Evolutionary conservation across 1,140 invertebrate species (phyloP).

Genomic region (Cardiocondyla obscurior): DNA sequence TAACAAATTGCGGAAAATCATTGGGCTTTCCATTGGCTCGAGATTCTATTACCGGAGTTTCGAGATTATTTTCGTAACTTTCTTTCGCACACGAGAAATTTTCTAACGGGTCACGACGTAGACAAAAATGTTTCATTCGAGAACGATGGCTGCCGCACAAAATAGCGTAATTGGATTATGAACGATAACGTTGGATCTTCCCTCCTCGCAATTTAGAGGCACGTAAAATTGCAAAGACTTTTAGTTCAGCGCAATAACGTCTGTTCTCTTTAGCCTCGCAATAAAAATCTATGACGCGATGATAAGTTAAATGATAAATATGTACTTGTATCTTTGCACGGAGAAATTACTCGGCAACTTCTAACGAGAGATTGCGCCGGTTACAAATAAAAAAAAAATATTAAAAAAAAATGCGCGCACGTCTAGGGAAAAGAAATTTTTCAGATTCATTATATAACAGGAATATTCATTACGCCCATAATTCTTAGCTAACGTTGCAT

Average conservation of each 20-base stretch:
- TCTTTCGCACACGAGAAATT: slow-evolving; percentile 18
- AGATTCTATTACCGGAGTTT: slow-evolving; percentile 20
- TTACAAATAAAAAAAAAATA: no score
- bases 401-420: slow-evolving; percentile 63
- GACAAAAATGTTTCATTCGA: slow-evolving; percentile 29
- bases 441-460: slow-evolving; percentile 69
- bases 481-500: slow-evolving; percentile 69
- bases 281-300: slow-evolving; percentile 39
- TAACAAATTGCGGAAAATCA: slow-evolving; percentile 50
- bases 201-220: slow-evolving; percentile 9
- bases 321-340: slow-evolving; percentile 1
- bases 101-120: not conserved
- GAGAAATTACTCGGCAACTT: slow-evolving; percentile 58
- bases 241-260: slow-evolving; percentile 19
- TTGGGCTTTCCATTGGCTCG: not conserved
- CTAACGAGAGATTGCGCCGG: slow-evolving; percentile 62
- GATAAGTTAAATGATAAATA: slow-evolving; percentile 47
- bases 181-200: slow-evolving; percentile 7
- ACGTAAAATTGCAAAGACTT: slow-evolving; percentile 25
- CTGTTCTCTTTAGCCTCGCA: not conserved
- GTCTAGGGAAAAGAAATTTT: slow-evolving; percentile 60
- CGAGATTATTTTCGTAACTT: slow-evolving; percentile 37
- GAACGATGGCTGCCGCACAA: not conserved
- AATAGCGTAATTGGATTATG: slow-evolving; percentile 41
- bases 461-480: slow-evolving; percentile 69